Base-by-base conservation (phyloP, 1,140 invertebrate species). In the Drosophila simulans region DNA sequence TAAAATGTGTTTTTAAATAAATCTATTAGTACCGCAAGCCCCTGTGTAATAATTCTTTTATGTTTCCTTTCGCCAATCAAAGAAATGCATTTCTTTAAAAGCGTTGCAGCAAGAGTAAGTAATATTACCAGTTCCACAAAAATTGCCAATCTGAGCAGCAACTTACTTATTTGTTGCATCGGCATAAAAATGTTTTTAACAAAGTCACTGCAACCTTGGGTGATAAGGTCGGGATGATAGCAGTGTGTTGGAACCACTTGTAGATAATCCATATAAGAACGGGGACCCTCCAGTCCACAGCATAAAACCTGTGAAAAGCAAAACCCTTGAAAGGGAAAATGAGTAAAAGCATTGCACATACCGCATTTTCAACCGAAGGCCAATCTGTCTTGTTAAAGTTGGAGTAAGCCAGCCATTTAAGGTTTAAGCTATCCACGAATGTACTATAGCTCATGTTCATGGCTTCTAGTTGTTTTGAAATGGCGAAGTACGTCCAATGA, bases 281-380 rank as follows among this genome's bases (percentile, higher is more conserved):
- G 37, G 1, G 80, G 80, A 11, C 80, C 65, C 1, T 71, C 71
- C 22, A 64, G 11, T 22, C 80, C 80, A 46, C 80, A 83, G 3
- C 80, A 83, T 2, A 35, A 22, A 4, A 80, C 4, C 80, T 83
- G 22, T 0, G 20, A 27, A 25, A n/a, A 20, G 17, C 1, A 45
- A 20, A 17, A 1, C 3, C 3, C 2, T 20, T 20, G 5, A 17
- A 17, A 17, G 7, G 12, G 1, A 7, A 8, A 8, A 31, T 31
- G 31, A 31, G 31, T 3, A 31, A 31, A 31, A 3, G 8, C 3
- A 31, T 31, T 17, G n/a, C 37, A 11, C 3, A 0, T 31, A 83
- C 80, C 57, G 62, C 48, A 0, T 15, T 46, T 40, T 83, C 76
- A 8, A 83, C 13, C 4, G 45, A 10, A 2, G 57, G 27, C 76